Evolutionary conservation across 2,113 vertebrate species (phyloP).

Genomic region (Argyrosomus japonicus): DNA sequence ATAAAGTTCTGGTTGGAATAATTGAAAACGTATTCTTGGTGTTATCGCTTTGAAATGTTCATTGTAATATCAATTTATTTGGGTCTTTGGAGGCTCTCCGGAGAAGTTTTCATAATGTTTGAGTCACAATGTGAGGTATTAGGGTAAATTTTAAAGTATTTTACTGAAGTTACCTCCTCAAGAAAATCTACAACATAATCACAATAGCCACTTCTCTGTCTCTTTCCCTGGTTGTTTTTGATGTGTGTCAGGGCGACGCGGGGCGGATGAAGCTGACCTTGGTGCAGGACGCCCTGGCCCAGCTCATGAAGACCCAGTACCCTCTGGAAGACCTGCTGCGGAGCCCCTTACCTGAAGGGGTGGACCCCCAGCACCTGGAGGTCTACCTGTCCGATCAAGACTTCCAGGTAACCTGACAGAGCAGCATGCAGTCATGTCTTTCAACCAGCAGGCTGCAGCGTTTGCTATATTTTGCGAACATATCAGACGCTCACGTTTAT

Average conservation of each 20-base stretch:
- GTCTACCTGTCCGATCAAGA: conserved; percentile 82
- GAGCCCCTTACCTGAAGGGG: conserved; percentile 80
- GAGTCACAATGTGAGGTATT: no score
- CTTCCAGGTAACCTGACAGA: conserved; percentile 78
- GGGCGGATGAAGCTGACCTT: conserved; percentile 80
- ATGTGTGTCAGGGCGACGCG: conserved; percentile 52
- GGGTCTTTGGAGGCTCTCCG: no score
- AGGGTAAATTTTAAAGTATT: neutral
- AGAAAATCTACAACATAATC: neutral
- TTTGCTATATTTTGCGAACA: conserved; percentile 17
- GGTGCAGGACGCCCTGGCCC: conserved; percentile 84
- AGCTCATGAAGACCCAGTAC: conserved; percentile 80
- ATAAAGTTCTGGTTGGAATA: neutral
- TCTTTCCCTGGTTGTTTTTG: neutral
- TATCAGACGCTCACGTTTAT: neutral
- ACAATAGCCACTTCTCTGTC: neutral
- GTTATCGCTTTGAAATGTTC: no score
- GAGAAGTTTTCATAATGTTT: neutral
- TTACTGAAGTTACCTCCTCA: neutral
- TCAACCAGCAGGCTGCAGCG: conserved; percentile 59
- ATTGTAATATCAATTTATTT: no score
- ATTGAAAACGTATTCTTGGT: no score
- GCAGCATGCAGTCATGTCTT: conserved; percentile 16
- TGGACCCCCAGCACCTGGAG: conserved; percentile 82
- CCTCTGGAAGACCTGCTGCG: conserved; percentile 79